phyloP scores from a whole-genome alignment of 2,797 vertebrate genomes.

The Lepus townsendii region DNA sequence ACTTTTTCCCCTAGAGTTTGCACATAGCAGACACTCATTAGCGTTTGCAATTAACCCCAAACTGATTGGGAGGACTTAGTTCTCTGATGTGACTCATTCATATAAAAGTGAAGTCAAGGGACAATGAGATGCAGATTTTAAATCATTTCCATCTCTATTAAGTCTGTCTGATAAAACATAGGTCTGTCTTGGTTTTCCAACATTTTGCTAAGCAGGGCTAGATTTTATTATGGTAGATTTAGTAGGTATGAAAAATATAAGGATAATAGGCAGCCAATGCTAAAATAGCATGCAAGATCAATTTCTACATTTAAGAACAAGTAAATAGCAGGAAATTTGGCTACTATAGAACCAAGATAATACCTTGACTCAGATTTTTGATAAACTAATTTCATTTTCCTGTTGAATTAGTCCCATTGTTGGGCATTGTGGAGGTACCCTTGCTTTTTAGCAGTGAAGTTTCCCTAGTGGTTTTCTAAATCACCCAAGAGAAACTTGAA shows the following conservation, averaged over 20 bases:
- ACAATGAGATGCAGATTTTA: constrained; percentile 68
- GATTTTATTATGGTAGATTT: constrained; percentile 76
- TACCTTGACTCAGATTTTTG: constrained; percentile 3
- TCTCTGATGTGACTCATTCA: constrained; percentile 59
- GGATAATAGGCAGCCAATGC: constrained; percentile 27
- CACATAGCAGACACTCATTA: neutral
- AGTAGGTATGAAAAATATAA: constrained; percentile 62
- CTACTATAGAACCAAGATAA: constrained; percentile 27
- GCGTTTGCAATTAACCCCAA: neutral
- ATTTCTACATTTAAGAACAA: constrained; percentile 27
- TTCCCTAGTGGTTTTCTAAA: constrained; percentile 59
- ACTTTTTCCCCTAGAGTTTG: constrained; percentile 41
- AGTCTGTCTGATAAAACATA: constrained; percentile 63
- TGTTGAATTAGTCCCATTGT: neutral
- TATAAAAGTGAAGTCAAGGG: constrained; percentile 65
- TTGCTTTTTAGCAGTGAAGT: neutral
- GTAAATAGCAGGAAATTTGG: neutral
- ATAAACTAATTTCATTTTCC: constrained; percentile 41
- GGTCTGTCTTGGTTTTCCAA: constrained; percentile 40
- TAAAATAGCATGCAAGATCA: neutral
- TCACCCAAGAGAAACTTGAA: constrained; percentile 55
- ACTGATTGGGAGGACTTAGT: constrained; percentile 38
- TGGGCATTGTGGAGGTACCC: neutral
- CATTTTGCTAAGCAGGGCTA: constrained; percentile 38
- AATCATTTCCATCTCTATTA: constrained; percentile 65